These are phyloP conservation scores for Penelope pileata DNA, from an alignment of 2,113 vertebrate species.

Conservation along the genomic window DNA sequence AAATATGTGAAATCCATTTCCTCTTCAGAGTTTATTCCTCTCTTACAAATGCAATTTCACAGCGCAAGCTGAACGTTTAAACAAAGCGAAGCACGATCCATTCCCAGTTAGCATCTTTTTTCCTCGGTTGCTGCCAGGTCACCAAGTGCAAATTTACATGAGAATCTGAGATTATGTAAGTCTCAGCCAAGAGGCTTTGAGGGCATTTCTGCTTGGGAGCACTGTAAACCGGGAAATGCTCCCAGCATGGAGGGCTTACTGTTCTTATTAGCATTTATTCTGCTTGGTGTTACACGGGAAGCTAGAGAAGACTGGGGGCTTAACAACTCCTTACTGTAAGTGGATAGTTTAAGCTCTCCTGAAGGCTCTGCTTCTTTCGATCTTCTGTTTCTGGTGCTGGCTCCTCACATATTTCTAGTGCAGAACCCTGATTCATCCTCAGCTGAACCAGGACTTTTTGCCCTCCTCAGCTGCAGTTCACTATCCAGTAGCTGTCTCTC, in stretches of 20 bases:
- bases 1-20: slow-evolving; percentile 73
- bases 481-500: not conserved
- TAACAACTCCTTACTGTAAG: not conserved
- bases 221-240: not conserved
- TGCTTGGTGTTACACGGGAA: not conserved
- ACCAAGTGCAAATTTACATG: slow-evolving; percentile 56
- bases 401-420: not conserved
- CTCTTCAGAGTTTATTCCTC: slow-evolving; percentile 67
- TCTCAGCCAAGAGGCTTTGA: slow-evolving; percentile 31
- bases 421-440: not conserved
- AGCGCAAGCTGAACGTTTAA: slow-evolving; percentile 55
- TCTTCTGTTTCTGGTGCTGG: not conserved
- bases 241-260: slow-evolving; percentile 1
- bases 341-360: not conserved
- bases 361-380: not conserved
- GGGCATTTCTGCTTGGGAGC: not conserved
- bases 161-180: slow-evolving; percentile 41
- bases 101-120: slow-evolving; percentile 25
- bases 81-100: slow-evolving; percentile 36
- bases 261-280: slow-evolving; percentile 26
- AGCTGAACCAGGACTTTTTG: not conserved
- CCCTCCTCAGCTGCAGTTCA: not conserved
- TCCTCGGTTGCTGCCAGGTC: slow-evolving; percentile 44
- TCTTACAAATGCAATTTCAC: slow-evolving; percentile 64
- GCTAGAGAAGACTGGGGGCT: not conserved